These are phyloP conservation scores for Anseranas semipalmata DNA, from an alignment of 2,113 vertebrate species.

Conservation along the genomic window DNA sequence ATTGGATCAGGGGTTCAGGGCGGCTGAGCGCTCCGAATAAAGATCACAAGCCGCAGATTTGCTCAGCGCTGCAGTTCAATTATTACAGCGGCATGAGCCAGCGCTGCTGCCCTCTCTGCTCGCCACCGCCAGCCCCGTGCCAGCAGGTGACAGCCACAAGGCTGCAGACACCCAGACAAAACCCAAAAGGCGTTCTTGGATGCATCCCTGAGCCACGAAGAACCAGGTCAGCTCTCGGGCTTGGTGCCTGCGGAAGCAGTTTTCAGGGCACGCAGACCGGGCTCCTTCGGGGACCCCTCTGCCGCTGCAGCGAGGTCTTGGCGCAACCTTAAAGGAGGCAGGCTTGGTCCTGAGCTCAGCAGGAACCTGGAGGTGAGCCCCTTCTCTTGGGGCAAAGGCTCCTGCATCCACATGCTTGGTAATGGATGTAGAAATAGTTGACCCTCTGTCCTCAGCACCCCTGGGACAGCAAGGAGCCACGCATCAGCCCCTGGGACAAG, in stretches of 20 bases:
- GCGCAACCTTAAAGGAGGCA: rapidly evolving
- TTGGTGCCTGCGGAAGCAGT: background rate
- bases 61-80: background rate
- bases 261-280: background rate
- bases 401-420: background rate
- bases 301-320: rapidly evolving
- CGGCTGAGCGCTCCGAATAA: background rate
- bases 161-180: background rate
- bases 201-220: background rate
- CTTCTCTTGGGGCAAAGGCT: background rate
- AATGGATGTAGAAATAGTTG: background rate
- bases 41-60: background rate
- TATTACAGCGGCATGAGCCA: background rate
- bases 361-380: background rate
- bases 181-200: background rate
- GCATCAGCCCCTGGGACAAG: background rate
- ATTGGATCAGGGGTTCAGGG: background rate
- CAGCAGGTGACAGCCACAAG: background rate
- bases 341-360: background rate
- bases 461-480: background rate
- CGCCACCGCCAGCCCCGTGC: background rate
- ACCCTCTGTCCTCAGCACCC: background rate
- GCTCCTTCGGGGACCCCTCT: background rate
- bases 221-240: background rate
- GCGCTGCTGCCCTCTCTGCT: background rate